Conservation (phyloP, 2,888 invertebrate species). For the Erpobdella octoculata region DNA sequence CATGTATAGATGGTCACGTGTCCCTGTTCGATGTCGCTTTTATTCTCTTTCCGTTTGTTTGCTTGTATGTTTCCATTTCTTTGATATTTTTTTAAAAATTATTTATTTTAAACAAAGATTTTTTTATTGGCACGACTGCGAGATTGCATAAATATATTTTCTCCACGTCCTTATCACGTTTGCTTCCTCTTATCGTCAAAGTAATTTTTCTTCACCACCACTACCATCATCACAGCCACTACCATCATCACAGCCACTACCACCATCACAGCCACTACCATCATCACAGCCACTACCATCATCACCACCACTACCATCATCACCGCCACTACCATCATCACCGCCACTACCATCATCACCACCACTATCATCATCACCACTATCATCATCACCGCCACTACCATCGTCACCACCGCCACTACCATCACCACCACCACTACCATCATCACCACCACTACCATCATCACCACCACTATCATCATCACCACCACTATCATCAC, state of each 20-base stretch:
- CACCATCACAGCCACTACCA: background rate
- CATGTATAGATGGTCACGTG: no score
- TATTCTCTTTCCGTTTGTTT: no score
- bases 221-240: no score
- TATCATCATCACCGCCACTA: background rate
- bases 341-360: background rate
- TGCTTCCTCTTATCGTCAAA: no score
- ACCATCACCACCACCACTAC: background rate
- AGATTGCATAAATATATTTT: no score
- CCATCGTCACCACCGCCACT: background rate
- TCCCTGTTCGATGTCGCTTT: no score
- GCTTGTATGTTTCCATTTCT: no score
- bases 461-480: slow-evolving; percentile 11
- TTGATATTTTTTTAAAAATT: no score
- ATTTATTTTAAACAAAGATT: no score
- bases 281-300: background rate
- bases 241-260: background rate
- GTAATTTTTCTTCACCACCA: no score
- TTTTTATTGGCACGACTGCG: no score
- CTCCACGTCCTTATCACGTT: no score
- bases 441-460: background rate
- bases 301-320: background rate
- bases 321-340: background rate
- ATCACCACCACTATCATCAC: slow-evolving; percentile 6
- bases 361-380: background rate